Percentiles rank a stretch among this genome's conserved stretches.
Conservation (phyloP, 2,888 invertebrate genomes). For the Carabus problematicus region DNA sequence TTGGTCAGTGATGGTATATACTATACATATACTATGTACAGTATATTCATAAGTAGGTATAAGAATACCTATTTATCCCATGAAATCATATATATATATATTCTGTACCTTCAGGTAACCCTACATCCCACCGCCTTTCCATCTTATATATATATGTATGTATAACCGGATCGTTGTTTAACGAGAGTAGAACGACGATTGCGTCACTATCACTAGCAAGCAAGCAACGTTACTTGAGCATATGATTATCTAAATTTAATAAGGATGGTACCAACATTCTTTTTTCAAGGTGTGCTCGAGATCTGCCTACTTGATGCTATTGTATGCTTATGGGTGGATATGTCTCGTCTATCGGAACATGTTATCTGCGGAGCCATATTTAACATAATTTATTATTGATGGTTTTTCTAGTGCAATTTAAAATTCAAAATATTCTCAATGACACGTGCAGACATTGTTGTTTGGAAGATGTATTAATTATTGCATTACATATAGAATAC, state of each 20-base stretch:
- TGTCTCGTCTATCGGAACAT: conserved; percentile 18
- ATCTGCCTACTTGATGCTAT: conserved; percentile 13
- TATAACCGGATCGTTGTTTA: neutral
- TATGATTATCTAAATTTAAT: conserved; percentile 16
- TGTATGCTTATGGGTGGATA: conserved; percentile 6
- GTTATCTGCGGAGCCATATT: conserved; percentile 35
- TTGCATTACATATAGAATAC: neutral
- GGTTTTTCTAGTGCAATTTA: conserved; percentile 33
- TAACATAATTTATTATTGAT: conserved; percentile 37
- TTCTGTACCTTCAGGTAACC: too few species aligned
- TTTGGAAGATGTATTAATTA: neutral
- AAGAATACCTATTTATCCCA: too few species aligned
- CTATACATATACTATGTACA: too few species aligned
- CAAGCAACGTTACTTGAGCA: conserved; percentile 9
- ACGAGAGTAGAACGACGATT: neutral
- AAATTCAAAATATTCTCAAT: conserved; percentile 31
- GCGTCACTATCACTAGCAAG: conserved; percentile 12
- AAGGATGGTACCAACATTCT: conserved; percentile 18
- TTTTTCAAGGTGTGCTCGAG: conserved; percentile 16
- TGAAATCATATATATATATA: too few species aligned
- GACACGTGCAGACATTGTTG: conserved; percentile 14
- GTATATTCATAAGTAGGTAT: too few species aligned
- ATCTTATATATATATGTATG: neutral
- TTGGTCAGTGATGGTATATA: too few species aligned
- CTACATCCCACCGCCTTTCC: too few species aligned